These are phyloP conservation scores for Pollenia labialis DNA, from an alignment of 2,888 invertebrate species.

Conservation along the genomic window DNA sequence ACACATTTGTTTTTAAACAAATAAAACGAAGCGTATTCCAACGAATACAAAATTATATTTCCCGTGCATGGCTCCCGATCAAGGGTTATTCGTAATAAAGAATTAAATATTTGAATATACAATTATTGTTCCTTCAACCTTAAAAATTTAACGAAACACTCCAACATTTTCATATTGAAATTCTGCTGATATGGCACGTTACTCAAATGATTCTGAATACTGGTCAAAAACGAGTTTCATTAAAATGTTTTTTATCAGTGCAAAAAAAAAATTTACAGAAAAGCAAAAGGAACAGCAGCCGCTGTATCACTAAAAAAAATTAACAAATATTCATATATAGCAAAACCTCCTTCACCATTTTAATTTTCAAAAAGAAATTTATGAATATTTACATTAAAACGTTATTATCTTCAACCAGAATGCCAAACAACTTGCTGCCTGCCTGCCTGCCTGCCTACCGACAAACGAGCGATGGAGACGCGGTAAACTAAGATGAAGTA, in stretches of 20 bases:
- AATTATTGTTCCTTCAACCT: slow-evolving; percentile 31
- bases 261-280: slow-evolving; percentile 18
- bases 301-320: slow-evolving; percentile 29
- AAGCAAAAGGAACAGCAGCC: slow-evolving; percentile 46
- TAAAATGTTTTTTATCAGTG: slow-evolving; percentile 70
- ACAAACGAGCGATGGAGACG: slow-evolving; percentile 71
- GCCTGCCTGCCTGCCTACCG: slow-evolving; percentile 62
- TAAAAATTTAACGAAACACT: slow-evolving; percentile 29
- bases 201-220: slow-evolving; percentile 34
- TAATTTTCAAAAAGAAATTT: slow-evolving; percentile 74
- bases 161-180: slow-evolving; percentile 54
- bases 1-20: too few species aligned
- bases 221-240: slow-evolving; percentile 66
- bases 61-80: too few species aligned
- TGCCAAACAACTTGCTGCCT: slow-evolving; percentile 70
- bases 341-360: slow-evolving; percentile 72
- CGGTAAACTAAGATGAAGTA: slow-evolving; percentile 73
- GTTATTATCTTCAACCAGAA: slow-evolving; percentile 72
- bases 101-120: not conserved
- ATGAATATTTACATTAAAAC: slow-evolving; percentile 74
- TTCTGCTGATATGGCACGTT: slow-evolving; percentile 26
- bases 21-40: too few species aligned
- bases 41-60: too few species aligned
- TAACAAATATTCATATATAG: slow-evolving; percentile 62
- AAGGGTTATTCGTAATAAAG: too few species aligned